A percentile compares a stretch with the other conserved stretches of the same genome.
These are phyloP conservation scores for Drosophila neocordata DNA, from an alignment of 1,140 invertebrate genomes.

Conservation along the genomic window DNA sequence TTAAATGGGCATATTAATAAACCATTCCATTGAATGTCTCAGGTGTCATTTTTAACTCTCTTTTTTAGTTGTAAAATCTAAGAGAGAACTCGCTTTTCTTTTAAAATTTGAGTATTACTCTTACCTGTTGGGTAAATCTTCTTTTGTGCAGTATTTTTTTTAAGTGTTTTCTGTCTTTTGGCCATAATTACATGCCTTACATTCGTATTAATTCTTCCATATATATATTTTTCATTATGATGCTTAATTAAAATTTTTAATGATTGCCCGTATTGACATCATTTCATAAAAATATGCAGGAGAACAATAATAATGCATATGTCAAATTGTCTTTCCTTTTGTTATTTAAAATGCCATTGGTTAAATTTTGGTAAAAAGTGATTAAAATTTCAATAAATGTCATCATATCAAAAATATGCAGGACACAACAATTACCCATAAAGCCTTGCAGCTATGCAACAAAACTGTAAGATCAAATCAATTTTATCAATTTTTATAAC, in stretches of 20 bases:
- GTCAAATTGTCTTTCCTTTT: constrained; percentile 32
- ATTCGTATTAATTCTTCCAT: constrained; percentile 24
- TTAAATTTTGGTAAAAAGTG: neutral
- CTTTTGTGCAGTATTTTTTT: no score
- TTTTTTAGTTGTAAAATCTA: no score
- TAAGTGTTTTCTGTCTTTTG: neutral
- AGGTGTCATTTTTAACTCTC: no score
- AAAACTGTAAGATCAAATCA: no score
- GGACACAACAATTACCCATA: no score
- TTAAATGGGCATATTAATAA: constrained; percentile 45
- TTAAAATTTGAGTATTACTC: no score
- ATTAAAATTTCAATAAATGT: no score
- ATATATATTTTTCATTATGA: constrained; percentile 11
- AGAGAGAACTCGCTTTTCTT: no score
- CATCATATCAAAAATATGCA: no score
- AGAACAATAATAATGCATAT: neutral
- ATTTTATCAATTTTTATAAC: no score
- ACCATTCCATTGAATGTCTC: no score
- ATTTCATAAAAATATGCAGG: neutral
- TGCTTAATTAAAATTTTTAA: constrained; percentile 52
- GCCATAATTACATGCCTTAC: constrained; percentile 25
- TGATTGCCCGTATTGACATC: constrained; percentile 14
- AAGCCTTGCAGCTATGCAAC: no score
- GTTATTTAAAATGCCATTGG: constrained; percentile 12
- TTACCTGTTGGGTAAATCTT: neutral